Base-by-base conservation (phyloP, 2,888 invertebrate genomes). In the Chalcosyrphus nemorum region DNA sequence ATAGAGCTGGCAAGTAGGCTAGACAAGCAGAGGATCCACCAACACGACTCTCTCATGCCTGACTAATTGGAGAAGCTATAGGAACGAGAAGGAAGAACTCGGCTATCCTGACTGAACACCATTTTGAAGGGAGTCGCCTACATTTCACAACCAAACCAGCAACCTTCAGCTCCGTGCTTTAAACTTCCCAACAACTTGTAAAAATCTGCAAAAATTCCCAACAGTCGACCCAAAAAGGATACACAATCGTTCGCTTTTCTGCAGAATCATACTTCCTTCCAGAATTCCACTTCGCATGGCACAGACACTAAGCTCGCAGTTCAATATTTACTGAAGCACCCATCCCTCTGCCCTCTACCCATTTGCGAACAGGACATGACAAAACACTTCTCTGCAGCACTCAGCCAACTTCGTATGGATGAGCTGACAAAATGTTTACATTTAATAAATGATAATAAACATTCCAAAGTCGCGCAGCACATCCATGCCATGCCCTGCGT, bases 351-450 rank as follows among this genome's bases (percentile, higher is more conserved):
- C n/a, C n/a, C n/a, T n/a, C n/a, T n/a, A n/a, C 35, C 57, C 15
- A 35, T 27, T 21, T 32, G 5, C 29, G 38, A 32, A 57, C 63
- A 70, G 76, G 72, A 74, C 68, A 78, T 84, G 82, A 84, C 74
- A 74, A 70, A 71, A 56, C 78, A 74, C 72, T 74, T 74, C 47
- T 50, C n/a, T n/a, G n/a, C n/a, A n/a, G 45, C 41, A 27, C 19
- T 54, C 19, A 3, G 19, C n/a, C n/a, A 54, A 41, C 21, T 24
- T 4, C 61, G 41, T 74, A 57, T 74, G 70, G 84, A 78, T 80
- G 80, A 80, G 68, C 80, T 75, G 84, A 80, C 84, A 80, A 84
- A 84, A 74, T 84, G 84, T 84, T 80, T 84, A 84, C 84, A 80
- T 84, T 84, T 70, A 80, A 74, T 74, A 80, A 84, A 80, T 74